phyloP scores from a whole-genome alignment of 1,140 invertebrate species.

The Panulirus ornatus region DNA sequence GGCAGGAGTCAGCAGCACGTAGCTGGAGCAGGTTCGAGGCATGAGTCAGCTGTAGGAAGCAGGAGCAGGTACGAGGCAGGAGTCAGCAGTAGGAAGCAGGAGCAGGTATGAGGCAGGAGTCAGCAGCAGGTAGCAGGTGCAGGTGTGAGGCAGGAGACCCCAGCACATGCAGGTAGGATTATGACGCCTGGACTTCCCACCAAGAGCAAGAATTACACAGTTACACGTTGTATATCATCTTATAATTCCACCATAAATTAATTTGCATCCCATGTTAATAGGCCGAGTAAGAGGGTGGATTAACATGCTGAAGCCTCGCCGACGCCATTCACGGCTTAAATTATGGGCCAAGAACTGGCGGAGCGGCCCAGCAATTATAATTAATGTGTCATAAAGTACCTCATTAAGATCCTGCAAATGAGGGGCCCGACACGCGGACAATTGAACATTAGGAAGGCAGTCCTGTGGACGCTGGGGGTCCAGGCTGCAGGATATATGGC shows the following conservation, averaged over 20 bases:
- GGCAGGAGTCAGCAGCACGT: not conserved
- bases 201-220: too few relatives aligned
- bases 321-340: slow-evolving; percentile 22
- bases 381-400: slow-evolving; percentile 66
- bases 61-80: not conserved
- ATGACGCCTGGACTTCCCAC: not conserved
- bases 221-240: slow-evolving; percentile 39
- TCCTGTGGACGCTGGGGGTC: not conserved
- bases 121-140: not conserved
- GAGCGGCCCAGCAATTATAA: slow-evolving; percentile 33
- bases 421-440: slow-evolving; percentile 64
- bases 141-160: not conserved
- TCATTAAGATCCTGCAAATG: slow-evolving; percentile 68
- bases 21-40: not conserved
- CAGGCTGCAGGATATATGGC: not conserved
- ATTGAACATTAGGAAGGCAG: slow-evolving; percentile 63
- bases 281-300: slow-evolving; percentile 6
- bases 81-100: not conserved
- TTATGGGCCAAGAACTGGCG: slow-evolving; percentile 37
- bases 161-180: not conserved
- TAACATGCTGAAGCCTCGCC: slow-evolving; percentile 34
- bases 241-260: slow-evolving; percentile 50
- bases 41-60: not conserved
- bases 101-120: not conserved
- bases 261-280: slow-evolving; percentile 48